Evolutionary conservation across 2,113 vertebrate genomes (phyloP), one percentile per base, ranked within the genome.

Genomic region (Mugil cephalus): DNA sequence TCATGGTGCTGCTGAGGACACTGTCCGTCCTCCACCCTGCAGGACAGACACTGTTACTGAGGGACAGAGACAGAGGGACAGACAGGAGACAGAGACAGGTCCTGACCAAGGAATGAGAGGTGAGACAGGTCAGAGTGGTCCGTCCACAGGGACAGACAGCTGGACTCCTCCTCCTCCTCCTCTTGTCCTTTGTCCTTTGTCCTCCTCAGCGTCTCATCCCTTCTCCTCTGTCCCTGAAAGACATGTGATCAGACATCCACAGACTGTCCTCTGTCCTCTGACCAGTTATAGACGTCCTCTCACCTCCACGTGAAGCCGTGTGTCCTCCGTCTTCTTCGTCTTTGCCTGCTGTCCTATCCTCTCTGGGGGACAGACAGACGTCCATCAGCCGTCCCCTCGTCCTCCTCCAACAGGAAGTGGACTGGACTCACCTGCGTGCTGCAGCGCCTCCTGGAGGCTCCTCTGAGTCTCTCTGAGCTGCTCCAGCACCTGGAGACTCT

Each of bases 391-490:
- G 53, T n/a, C n/a, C n/a, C n/a, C n/a, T n/a, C n/a, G n/a, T n/a
- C n/a, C n/a, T n/a, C n/a, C n/a, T n/a, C n/a, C n/a, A n/a, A n/a
- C n/a, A n/a, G n/a, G n/a, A n/a, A n/a, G n/a, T n/a, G n/a, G n/a
- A n/a, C n/a, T n/a, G n/a, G n/a, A 0, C 69, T 70, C 65, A 89
- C 90, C 88, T 87, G 85, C 80, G 0, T 35, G 67, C 61, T 70
- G 83, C 53, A 91, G 80, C n/a, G 43, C 87, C 83, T 80, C 87
- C 83, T 90, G 83, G 60, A 91, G 88, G 69, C 52, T 38, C 11
- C n/a, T 46, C 53, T 90, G 88, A 0, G 75, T 89, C 24, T 91
- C 83, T 7, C 35, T 53, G 6, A 91, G 88, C 76, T 88, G 83
- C 80, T 87, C 80, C 52, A 91, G 68, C 3, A 91, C 46, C 69